Base-by-base conservation (phyloP, 2,888 invertebrate species). In the Micoletzkya japonica region DNA sequence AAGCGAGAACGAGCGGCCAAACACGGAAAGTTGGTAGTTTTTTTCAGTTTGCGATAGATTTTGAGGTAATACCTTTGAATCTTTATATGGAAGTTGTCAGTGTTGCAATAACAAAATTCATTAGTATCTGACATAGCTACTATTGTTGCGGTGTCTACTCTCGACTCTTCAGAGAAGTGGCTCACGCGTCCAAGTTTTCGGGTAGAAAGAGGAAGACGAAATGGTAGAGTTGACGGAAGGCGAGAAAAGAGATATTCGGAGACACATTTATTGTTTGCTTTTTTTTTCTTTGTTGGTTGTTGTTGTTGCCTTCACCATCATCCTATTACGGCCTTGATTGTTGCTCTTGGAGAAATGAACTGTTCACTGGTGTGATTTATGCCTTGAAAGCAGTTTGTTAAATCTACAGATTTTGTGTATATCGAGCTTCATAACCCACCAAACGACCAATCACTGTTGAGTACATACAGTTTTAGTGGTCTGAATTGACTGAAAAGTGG, bases 1-100 rank as follows among this genome's bases (percentile, higher is more conserved):
- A 97, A 96, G 86, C 96, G 97, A 85, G 95, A 96, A 86, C 89
- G 94, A 39, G 89, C 94, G 82, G 89, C 93, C 73, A 90, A 91
- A 82, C 94, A 95, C 88, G 95, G 95, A 60, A 92, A 67, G 76
- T 77, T 24, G 54, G 54, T 54, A 54, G n/a, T 26, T 36, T 4
- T 52, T 24, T 32, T n/a, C 7, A 32, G n/a, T 17, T 32, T 32
- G 50, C 44, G 37, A 4, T 60, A 60, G 26, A 54, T 17, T 14
- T 14, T 7, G 54, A 24, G 7, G 24, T 44, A 44, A 14, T 44
- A 44, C 20, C 44, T 44, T 20, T 44, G 10, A 44, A 14, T 14
- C 20, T 20, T 44, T 44, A 44, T 44, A 44, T 44, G 20, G 10
- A 44, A 44, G 10, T 44, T 44, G 10, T 14, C 20, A 44, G 20